Evolutionary conservation across 1,140 invertebrate genomes (phyloP), one percentile per base, ranked within the genome.

Genomic region (Meloidogyne exigua): DNA sequence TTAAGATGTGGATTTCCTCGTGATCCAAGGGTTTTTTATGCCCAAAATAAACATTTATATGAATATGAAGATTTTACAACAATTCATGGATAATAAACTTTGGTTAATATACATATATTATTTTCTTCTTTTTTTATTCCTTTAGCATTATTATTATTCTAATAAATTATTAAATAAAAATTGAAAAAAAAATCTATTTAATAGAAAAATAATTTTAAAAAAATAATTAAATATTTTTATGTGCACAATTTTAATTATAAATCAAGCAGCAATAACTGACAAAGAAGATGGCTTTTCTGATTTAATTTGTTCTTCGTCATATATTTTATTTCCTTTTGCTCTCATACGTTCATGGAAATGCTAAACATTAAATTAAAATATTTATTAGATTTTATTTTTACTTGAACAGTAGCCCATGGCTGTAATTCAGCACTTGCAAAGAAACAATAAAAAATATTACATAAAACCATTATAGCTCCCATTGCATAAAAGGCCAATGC

Each of bases 1-100:
- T 69, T 85, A n/a, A 81, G 84, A 18, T 85, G 84, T 69, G 84
- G 84, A 23, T 87, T 87, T 39, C 84, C 85, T 15, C 68, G 66
- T 4, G 85, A 85, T 77, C 84, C 84, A 1, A 79, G 84, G 42
- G 69, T 79, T 18, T 85, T 85, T 65, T 85, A 85, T 69, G 42
- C 70, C 15, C 78, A 85, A 73, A 81, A 85, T 69, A 81, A 80
- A 65, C 73, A 85, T 68, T 71, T 85, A 28, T 87, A 85, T 62
- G 83, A 85, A 23, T 87, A 87, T 68, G 85, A 85, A 67, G 84
- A 85, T 42, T 72, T 77, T 44, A 73, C 62, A 57, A 77, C 26
- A 26, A 72, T 23, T 21, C 42, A 1, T n/a, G n/a, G n/a, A n/a
- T n/a, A n/a, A n/a, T n/a, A 77, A 77, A 26, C 68, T 78, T 72